These are phyloP conservation scores for Sphaerophoria taeniata DNA, from an alignment of 2,888 invertebrate genomes.

Conservation along the genomic window DNA sequence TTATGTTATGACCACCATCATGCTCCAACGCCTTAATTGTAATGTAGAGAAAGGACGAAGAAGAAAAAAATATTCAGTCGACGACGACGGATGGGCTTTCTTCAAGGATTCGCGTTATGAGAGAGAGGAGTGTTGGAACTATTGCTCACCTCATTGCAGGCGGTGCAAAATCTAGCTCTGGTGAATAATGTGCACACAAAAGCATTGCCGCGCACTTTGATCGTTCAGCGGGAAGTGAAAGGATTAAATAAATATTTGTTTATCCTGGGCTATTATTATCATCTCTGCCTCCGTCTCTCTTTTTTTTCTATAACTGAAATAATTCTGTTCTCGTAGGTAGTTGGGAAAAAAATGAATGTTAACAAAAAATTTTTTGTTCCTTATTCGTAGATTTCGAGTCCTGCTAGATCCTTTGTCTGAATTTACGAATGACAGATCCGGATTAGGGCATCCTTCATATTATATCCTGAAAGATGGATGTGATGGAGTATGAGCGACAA, in stretches of 20 bases:
- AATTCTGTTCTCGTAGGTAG: neutral
- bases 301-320: conserved; percentile 5
- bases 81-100: conserved; percentile 28
- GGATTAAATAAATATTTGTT: conserved; percentile 75
- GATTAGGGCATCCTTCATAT: conserved; percentile 74
- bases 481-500: conserved; percentile 23
- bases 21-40: conserved; percentile 72
- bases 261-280: conserved; percentile 70
- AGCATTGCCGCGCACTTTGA: conserved; percentile 66
- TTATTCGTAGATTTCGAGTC: conserved; percentile 34
- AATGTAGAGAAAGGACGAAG: conserved; percentile 27
- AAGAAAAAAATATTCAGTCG: neutral
- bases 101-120: conserved; percentile 60
- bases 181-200: conserved; percentile 46
- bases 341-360: conserved; percentile 26
- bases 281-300: neutral
- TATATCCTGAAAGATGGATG: conserved; percentile 59
- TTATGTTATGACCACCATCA: conserved; percentile 73
- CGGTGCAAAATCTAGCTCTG: conserved; percentile 33
- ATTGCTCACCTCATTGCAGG: conserved; percentile 72
- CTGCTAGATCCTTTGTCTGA: conserved; percentile 70
- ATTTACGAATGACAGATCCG: conserved; percentile 73
- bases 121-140: conserved; percentile 44
- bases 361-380: conserved; percentile 27
- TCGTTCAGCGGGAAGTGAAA: conserved; percentile 72